Conservation (phyloP, 1,140 invertebrate species). For the Nasonia giraulti region DNA sequence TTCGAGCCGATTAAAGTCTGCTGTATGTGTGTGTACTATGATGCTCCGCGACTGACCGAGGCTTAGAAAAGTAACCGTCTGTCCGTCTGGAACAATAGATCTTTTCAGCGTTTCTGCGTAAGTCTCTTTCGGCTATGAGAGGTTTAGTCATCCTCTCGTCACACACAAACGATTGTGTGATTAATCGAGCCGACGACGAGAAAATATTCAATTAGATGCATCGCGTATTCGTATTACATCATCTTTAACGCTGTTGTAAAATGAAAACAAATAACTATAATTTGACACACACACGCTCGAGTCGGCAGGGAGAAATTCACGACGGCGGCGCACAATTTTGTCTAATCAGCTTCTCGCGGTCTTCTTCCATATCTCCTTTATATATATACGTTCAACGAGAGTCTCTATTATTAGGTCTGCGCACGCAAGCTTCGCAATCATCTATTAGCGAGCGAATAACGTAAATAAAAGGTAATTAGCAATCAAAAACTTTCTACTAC, state of each 20-base stretch:
- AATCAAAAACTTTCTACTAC: slow-evolving; percentile 25
- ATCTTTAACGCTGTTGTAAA: background rate
- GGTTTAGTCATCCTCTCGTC: no score
- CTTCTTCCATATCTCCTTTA: background rate
- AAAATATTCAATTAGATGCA: no score
- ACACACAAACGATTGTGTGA: no score
- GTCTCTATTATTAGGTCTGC: slow-evolving; percentile 1
- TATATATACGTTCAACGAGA: background rate
- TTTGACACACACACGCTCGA: background rate
- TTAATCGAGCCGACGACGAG: no score
- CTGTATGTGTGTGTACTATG: no score
- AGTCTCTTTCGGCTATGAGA: no score
- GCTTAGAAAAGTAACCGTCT: background rate
- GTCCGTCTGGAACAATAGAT: background rate
- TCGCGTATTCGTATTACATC: no score
- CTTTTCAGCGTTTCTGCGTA: slow-evolving; percentile 9
- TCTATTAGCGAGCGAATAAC: background rate
- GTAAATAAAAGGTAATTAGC: slow-evolving; percentile 34
- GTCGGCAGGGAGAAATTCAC: background rate
- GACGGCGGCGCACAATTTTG: background rate
- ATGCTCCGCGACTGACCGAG: background rate
- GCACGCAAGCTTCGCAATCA: background rate
- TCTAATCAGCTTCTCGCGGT: background rate
- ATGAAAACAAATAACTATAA: background rate
- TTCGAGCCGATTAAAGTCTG: background rate